Evolutionary conservation across 2,888 invertebrate species (phyloP), one percentile per base, ranked within the genome.

Genomic region (Autographa pulchrina): DNA sequence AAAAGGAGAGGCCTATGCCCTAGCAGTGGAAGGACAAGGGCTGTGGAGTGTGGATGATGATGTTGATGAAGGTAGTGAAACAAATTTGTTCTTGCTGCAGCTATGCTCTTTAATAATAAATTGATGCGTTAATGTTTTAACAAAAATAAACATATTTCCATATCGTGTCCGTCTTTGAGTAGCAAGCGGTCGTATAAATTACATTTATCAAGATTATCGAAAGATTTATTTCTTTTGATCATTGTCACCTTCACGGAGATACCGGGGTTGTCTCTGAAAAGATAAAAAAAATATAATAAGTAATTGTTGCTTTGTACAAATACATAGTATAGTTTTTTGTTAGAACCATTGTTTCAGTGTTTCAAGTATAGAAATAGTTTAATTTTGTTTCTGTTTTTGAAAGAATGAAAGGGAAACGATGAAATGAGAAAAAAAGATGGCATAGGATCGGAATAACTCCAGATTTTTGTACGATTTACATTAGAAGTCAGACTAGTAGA

Each of bases 61-160:
- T n/a, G n/a, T n/a, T n/a, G n/a, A n/a, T 41, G 8, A 18, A 52
- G 38, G 25, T 6, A n/a, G 13, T 20, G 56, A 35, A 56, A 35
- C 5, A 62, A 60, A 25, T 5, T 43, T 14, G 11, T 48, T 8
- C 56, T 69, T 74, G 63, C 74, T 82, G 80, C 77, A 79, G 76
- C 61, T 75, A 25, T 64, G 61, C 71, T 71, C 41, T 74, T 82
- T 74, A 81, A 61, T 73, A 14, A 65, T 71, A 73, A 62, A 72
- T 78, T 65, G 62, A 72, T 73, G 69, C 62, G 75, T 58, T 63
- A 69, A 67, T 70, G 56, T 60, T 66, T 68, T 67, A 72, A 78
- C 67, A 78, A 73, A 82, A 75, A 77, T 71, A 71, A 75, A 31
- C 62, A 75, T 63, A 70, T 65, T 68, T 66, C 65, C 35, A 70